A percentile compares a stretch with the other conserved stretches of the same genome.
These are phyloP conservation scores for Sebastes fasciatus DNA, from an alignment of 2,113 vertebrate genomes.

Conservation along the genomic window DNA sequence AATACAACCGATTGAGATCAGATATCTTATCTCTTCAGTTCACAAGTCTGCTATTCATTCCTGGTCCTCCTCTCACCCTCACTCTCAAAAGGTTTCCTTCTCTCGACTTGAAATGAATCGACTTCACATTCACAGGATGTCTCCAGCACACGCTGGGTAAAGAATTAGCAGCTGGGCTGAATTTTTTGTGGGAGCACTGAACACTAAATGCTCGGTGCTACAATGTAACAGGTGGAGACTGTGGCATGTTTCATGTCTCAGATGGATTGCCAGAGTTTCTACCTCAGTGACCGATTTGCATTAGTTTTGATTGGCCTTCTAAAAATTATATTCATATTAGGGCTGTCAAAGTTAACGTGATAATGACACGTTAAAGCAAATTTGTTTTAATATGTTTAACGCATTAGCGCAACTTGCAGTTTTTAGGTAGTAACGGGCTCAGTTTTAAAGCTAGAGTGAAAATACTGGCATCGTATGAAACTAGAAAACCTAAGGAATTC, in stretches of 20 bases:
- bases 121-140: slow-evolving; percentile 56
- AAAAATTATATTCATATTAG: background rate
- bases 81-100: slow-evolving; percentile 58
- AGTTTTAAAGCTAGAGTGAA: too few relatives aligned
- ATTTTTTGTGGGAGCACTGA: slow-evolving; percentile 5
- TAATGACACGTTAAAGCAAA: too few relatives aligned
- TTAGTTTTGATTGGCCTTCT: background rate
- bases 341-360: too few relatives aligned
- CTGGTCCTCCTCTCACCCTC: slow-evolving; percentile 33
- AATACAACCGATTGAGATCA: slow-evolving; percentile 66
- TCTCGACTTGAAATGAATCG: slow-evolving; percentile 64
- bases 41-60: slow-evolving; percentile 66
- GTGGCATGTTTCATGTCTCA: slow-evolving; percentile 14
- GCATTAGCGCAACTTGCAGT: too few relatives aligned
- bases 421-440: too few relatives aligned
- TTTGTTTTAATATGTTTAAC: too few relatives aligned
- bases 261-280: slow-evolving; percentile 8
- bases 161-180: slow-evolving; percentile 28
- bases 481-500: too few relatives aligned
- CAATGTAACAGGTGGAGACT: slow-evolving; percentile 8
- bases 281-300: background rate
- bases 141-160: slow-evolving; percentile 29
- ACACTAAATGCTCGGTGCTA: slow-evolving; percentile 12
- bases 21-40: slow-evolving; percentile 74
- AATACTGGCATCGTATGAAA: too few relatives aligned